Percentiles rank a stretch among this genome's conserved stretches.
Evolutionary conservation across 1,140 invertebrate genomes (phyloP).

Genomic region (Drosophila bocqueti): DNA sequence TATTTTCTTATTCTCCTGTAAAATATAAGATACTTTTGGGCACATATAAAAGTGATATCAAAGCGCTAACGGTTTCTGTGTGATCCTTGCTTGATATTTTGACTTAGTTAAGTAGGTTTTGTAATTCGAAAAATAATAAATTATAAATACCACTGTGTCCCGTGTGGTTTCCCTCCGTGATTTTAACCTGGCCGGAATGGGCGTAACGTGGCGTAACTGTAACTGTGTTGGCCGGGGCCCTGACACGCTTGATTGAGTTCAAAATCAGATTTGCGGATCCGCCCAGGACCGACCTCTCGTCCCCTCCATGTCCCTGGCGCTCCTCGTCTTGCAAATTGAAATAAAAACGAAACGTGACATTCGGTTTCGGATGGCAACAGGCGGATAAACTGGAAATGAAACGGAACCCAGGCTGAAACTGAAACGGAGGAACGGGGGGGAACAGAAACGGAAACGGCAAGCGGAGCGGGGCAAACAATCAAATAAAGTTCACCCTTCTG

Average conservation of each 20-base stretch:
- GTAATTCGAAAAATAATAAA: neutral
- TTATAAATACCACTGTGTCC: neutral
- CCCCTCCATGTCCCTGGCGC: neutral
- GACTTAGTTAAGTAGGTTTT: too few relatives aligned
- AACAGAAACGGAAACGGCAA: neutral
- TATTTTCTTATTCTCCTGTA: too few relatives aligned
- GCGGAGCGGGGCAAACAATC: conserved; percentile 50
- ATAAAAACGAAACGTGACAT: conserved; percentile 82
- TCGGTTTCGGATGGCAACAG: conserved; percentile 67
- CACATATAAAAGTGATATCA: too few relatives aligned
- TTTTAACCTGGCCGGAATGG: conserved; percentile 9
- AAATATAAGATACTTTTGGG: too few relatives aligned
- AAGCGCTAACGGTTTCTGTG: too few relatives aligned
- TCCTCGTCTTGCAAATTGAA: conserved; percentile 74
- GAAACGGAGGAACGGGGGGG: neutral
- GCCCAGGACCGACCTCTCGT: neutral
- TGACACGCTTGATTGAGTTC: conserved; percentile 77
- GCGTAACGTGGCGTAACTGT: conserved; percentile 53
- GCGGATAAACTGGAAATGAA: conserved; percentile 26
- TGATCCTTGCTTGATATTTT: too few relatives aligned
- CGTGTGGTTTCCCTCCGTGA: conserved; percentile 7
- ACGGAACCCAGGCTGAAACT: conserved; percentile 1
- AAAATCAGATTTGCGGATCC: conserved; percentile 76
- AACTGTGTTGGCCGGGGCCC: conserved; percentile 47
- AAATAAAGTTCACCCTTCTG: conserved; percentile 62